A percentile compares a stretch with the other conserved stretches of the same genome.
These are phyloP conservation scores for Gambusia affinis DNA, from an alignment of 2,113 vertebrate genomes.

Conservation along the genomic window DNA sequence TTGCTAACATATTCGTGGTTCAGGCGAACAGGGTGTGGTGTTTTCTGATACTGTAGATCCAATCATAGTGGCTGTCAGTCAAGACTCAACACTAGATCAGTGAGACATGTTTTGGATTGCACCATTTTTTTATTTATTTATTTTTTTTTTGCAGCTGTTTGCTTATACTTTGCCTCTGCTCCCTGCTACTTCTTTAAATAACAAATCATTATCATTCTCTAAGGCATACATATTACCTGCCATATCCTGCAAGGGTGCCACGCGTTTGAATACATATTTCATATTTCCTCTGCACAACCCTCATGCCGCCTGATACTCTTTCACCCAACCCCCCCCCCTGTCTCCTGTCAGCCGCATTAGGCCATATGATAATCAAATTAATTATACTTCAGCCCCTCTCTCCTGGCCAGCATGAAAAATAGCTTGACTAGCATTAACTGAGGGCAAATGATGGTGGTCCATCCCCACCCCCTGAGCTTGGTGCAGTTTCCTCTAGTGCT, in stretches of 20 bases:
- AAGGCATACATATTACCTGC: constrained; percentile 73
- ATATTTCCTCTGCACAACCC: constrained; percentile 62
- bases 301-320: constrained; percentile 46
- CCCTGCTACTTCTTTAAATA: constrained; percentile 61
- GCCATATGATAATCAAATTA: constrained; percentile 85
- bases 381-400: constrained; percentile 81
- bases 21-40: constrained; percentile 53
- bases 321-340: constrained; percentile 53
- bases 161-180: constrained; percentile 40
- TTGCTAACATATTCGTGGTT: constrained; percentile 76
- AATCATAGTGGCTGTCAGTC: constrained; percentile 78
- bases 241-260: constrained; percentile 66
- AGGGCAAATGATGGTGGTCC: constrained; percentile 79
- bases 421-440: constrained; percentile 81
- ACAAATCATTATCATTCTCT: constrained; percentile 67
- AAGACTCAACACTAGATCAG: constrained; percentile 57
- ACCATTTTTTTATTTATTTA: background rate
- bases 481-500: constrained; percentile 78
- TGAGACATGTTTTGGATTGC: constrained; percentile 61
- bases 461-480: constrained; percentile 68
- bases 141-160: constrained; percentile 26
- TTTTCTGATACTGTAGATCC: constrained; percentile 77
- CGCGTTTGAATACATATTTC: constrained; percentile 76
- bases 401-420: constrained; percentile 77
- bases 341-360: constrained; percentile 82